Percentiles rank a stretch among this genome's conserved stretches.
These are phyloP conservation scores for Onychorhynchus coronatus DNA, from an alignment of 2,113 vertebrate species.

Conservation along the genomic window DNA sequence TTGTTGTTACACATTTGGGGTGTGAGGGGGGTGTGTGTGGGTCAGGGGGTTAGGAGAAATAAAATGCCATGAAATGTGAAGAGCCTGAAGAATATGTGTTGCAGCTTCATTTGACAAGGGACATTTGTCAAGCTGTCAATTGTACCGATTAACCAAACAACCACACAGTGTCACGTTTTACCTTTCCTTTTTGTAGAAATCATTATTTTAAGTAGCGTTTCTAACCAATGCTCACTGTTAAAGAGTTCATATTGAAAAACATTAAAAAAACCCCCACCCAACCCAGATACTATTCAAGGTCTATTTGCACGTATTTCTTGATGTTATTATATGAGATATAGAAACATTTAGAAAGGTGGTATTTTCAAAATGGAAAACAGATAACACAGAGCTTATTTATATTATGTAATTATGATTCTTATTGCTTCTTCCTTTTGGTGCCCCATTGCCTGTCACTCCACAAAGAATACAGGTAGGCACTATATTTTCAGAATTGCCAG, in stretches of 20 bases:
- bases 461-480: slow-evolving; percentile 34
- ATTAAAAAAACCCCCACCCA: background rate
- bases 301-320: background rate
- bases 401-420: slow-evolving; percentile 59
- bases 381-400: slow-evolving; percentile 54
- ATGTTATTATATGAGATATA: background rate
- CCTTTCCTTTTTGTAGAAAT: background rate
- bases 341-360: slow-evolving; percentile 38
- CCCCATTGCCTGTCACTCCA: slow-evolving; percentile 44
- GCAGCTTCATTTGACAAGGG: slow-evolving; percentile 47
- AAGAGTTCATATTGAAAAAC: background rate
- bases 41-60: background rate
- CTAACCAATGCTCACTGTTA: background rate
- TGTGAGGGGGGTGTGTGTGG: background rate
- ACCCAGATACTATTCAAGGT: background rate
- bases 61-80: slow-evolving; percentile 53
- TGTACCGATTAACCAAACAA: slow-evolving; percentile 24
- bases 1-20: background rate
- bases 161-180: background rate
- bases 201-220: background rate
- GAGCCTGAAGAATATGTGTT: slow-evolving; percentile 49
- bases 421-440: slow-evolving; percentile 45
- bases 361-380: slow-evolving; percentile 62
- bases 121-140: slow-evolving; percentile 56
- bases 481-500: slow-evolving; percentile 46